Evolutionary conservation across 2,797 vertebrate genomes (phyloP).

Genomic region (Somateria mollissima): DNA sequence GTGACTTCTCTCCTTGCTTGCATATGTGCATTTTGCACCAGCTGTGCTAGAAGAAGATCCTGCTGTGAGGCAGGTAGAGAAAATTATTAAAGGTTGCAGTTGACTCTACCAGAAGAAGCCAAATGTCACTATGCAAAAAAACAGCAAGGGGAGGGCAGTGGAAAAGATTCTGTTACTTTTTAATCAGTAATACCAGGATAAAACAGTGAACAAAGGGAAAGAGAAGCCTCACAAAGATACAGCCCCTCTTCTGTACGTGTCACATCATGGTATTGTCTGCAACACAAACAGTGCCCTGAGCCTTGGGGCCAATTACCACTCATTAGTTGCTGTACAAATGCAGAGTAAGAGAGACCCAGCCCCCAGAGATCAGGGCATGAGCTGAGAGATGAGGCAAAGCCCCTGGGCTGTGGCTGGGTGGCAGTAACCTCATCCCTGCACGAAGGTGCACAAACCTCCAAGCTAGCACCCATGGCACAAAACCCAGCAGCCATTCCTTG

Average conservation of each 20-base stretch:
- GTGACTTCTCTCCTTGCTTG: neutral
- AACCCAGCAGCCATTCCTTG: neutral
- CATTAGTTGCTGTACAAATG: rapidly evolving
- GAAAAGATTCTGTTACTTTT: neutral
- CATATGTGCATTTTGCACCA: neutral
- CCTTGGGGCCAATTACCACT: neutral
- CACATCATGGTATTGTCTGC: rapidly evolving
- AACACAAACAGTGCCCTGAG: neutral
- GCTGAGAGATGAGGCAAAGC: neutral
- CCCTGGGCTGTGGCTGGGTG: neutral
- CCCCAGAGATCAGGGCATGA: rapidly evolving
- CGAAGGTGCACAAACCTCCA: rapidly evolving
- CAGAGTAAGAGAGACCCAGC: neutral
- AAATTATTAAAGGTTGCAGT: neutral
- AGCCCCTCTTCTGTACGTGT: neutral
- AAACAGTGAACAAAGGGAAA: neutral
- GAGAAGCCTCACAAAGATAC: neutral
- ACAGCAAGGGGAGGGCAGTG: rapidly evolving
- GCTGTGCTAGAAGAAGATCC: slow-evolving; percentile 6
- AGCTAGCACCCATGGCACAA: neutral
- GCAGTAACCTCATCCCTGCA: neutral
- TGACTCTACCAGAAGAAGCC: neutral
- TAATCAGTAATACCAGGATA: neutral
- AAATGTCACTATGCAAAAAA: neutral
- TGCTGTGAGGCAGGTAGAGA: neutral